A percentile compares a stretch with the other conserved stretches of the same genome.
Evolutionary conservation across 2,113 vertebrate genomes (phyloP).

Genomic region (Elachura formosa): DNA sequence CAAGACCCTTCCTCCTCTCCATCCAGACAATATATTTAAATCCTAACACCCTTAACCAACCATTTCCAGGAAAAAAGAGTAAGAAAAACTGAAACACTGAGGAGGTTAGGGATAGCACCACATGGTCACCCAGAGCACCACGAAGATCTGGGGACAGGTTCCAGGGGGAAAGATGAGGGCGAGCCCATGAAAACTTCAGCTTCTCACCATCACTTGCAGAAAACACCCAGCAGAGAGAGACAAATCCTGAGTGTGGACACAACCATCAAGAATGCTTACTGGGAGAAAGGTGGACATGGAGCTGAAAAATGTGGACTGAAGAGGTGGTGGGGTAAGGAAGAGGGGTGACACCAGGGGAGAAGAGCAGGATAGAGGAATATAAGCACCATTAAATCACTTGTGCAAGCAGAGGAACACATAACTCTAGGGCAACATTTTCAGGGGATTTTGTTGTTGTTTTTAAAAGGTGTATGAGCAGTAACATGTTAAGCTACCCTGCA

Average conservation of each 20-base stretch:
- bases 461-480: neutral
- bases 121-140: neutral
- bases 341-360: neutral
- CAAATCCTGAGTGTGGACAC: fast-evolving
- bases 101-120: neutral
- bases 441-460: neutral
- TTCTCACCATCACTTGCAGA: neutral
- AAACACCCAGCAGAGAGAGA: neutral
- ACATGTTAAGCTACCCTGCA: neutral
- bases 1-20: neutral
- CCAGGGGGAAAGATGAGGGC: neutral
- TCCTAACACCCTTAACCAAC: neutral
- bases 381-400: neutral
- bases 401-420: neutral
- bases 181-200: neutral
- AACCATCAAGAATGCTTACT: fast-evolving
- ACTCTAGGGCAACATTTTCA: neutral
- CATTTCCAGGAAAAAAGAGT: neutral
- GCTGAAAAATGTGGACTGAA: neutral
- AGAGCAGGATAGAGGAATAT: neutral
- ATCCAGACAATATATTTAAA: neutral
- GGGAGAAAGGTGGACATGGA: neutral
- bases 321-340: neutral
- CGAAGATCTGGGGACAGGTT: neutral
- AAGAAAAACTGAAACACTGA: neutral